phyloP scores from a whole-genome alignment of 2,888 invertebrate genomes.

The Drosophila prolongata region DNA sequence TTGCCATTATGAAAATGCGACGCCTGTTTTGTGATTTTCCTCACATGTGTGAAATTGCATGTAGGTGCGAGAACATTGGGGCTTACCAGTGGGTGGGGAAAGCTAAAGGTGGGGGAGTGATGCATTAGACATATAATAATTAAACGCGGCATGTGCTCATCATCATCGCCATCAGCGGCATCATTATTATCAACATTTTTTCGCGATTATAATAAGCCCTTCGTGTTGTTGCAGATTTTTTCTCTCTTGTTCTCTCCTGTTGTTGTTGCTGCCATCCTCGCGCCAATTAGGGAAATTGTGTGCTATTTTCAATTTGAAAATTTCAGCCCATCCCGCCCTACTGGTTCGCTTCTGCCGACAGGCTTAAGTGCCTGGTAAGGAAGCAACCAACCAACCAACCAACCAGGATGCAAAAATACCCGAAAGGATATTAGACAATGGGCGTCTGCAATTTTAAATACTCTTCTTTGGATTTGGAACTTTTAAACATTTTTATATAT shows the following conservation, averaged over 20 bases:
- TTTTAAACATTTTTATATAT: not conserved
- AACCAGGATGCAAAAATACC: slow-evolving; percentile 23
- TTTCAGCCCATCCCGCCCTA: slow-evolving; percentile 62
- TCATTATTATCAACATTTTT: slow-evolving; percentile 55
- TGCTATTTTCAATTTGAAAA: slow-evolving; percentile 83
- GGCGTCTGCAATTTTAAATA: not conserved
- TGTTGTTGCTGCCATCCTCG: slow-evolving; percentile 45
- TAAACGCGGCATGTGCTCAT: slow-evolving; percentile 66
- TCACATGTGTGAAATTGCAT: slow-evolving; percentile 68
- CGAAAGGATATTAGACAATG: not conserved
- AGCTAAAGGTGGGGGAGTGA: slow-evolving; percentile 12
- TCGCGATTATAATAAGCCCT: slow-evolving; percentile 66
- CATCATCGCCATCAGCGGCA: slow-evolving; percentile 53
- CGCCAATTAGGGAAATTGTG: slow-evolving; percentile 84
- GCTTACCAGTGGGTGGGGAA: slow-evolving; percentile 1
- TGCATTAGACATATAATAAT: slow-evolving; percentile 61
- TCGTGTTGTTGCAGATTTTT: slow-evolving; percentile 36
- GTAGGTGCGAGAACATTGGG: slow-evolving; percentile 51
- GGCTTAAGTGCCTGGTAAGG: slow-evolving; percentile 63
- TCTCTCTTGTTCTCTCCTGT: not conserved
- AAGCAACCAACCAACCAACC: slow-evolving; percentile 33
- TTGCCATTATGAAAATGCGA: slow-evolving; percentile 63
- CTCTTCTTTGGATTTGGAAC: not conserved
- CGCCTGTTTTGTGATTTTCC: slow-evolving; percentile 57
- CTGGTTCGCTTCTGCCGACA: slow-evolving; percentile 43